These are phyloP conservation scores for Hiodon tergisus DNA, from an alignment of 2,113 vertebrate genomes.

Conservation along the genomic window DNA sequence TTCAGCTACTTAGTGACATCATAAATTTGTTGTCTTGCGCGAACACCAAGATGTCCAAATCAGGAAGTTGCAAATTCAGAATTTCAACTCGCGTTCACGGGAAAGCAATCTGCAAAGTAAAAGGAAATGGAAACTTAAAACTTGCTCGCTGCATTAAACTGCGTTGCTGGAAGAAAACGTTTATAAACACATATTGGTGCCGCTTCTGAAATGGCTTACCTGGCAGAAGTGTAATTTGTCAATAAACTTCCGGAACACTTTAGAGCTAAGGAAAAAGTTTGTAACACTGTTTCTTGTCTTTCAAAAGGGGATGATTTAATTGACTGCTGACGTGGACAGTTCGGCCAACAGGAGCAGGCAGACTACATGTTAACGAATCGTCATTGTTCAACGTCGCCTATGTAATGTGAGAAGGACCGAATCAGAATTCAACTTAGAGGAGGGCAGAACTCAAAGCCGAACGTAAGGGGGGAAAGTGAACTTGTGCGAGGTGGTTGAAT, in stretches of 20 bases:
- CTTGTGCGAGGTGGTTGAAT: no score
- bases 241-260: slow-evolving; percentile 50
- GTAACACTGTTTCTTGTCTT: slow-evolving; percentile 19
- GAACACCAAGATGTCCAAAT: background rate
- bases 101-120: slow-evolving; percentile 7
- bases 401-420: slow-evolving; percentile 38
- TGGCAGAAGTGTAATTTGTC: slow-evolving; percentile 28
- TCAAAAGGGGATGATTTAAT: slow-evolving; percentile 26
- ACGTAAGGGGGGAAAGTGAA: no score
- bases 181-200: background rate
- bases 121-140: background rate
- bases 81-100: background rate
- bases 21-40: background rate
- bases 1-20: background rate
- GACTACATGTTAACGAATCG: slow-evolving; percentile 39
- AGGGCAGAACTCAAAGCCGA: background rate
- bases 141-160: no score
- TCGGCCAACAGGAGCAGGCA: slow-evolving; percentile 42
- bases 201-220: slow-evolving; percentile 33
- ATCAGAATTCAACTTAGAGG: background rate
- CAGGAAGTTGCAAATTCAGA: slow-evolving; percentile 10
- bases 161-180: background rate
- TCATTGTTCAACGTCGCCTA: background rate
- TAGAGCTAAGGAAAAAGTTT: slow-evolving; percentile 21
- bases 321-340: slow-evolving; percentile 64